Conservation (phyloP, 1,140 invertebrate genomes). For the Brachionus koreanus region DNA sequence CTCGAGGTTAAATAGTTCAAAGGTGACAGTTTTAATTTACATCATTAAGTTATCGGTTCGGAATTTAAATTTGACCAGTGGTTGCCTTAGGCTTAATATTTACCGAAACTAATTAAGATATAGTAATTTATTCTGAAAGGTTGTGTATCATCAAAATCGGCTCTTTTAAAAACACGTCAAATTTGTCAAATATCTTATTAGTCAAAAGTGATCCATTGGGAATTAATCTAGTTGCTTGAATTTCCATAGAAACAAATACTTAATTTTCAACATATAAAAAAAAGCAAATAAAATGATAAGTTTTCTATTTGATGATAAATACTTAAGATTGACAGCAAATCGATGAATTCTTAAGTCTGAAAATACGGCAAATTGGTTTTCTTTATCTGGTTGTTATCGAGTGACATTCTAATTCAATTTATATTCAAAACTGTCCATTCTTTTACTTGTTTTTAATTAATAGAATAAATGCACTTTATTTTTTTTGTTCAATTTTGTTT, state of each 20-base stretch:
- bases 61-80: not conserved
- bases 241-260: constrained; percentile 13
- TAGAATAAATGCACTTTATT: not conserved
- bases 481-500: not conserved
- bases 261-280: not conserved
- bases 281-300: constrained; percentile 5
- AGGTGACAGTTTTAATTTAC: not conserved
- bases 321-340: constrained; percentile 20
- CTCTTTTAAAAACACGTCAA: not conserved
- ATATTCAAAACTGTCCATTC: not conserved
- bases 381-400: not conserved
- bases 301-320: constrained; percentile 24
- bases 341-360: not conserved
- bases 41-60: not conserved
- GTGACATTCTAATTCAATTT: not conserved
- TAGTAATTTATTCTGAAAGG: not conserved
- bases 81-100: not conserved
- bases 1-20: not conserved
- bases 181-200: not conserved
- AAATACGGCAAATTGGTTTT: not conserved
- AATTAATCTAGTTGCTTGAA: not conserved
- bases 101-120: not conserved
- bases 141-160: not conserved
- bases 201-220: not conserved
- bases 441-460: constrained; percentile 12